Percentiles rank a stretch among this genome's conserved stretches.
Conservation (phyloP, 2,113 vertebrate genomes). For the Oryctolagus cuniculus region DNA sequence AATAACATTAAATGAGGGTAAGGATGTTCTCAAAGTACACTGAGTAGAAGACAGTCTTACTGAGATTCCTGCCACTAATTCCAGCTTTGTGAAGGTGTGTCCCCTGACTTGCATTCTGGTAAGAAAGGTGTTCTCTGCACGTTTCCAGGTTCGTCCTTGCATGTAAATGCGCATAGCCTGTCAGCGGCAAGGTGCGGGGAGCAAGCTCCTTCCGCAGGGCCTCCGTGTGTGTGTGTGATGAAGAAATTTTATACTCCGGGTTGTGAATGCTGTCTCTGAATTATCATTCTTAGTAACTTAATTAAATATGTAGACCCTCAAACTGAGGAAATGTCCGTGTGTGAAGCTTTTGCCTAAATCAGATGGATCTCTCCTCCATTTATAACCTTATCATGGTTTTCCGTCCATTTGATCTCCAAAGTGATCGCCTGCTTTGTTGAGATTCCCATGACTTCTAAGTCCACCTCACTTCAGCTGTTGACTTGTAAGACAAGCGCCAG, state of each 20-base stretch:
- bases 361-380: neutral
- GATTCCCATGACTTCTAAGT: neutral
- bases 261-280: conserved; percentile 20
- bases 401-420: neutral
- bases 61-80: conserved; percentile 37
- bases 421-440: neutral
- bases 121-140: neutral
- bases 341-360: neutral
- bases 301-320: neutral
- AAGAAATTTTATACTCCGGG: conserved; percentile 42
- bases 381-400: neutral
- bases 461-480: neutral
- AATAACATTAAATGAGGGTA: neutral
- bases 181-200: conserved; percentile 26
- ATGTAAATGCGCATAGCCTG: conserved; percentile 13
- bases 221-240: neutral
- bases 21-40: conserved; percentile 16
- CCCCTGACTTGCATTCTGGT: neutral
- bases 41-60: neutral
- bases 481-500: neutral
- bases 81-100: conserved; percentile 26
- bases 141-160: neutral
- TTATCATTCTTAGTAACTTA: conserved; percentile 40
- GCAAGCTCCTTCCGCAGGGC: neutral
- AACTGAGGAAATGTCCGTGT: neutral